Percentiles rank a stretch among this genome's conserved stretches.
Evolutionary conservation across 2,113 vertebrate genomes (phyloP).

Genomic region (Sinocyclocheilus maitianheensis): DNA sequence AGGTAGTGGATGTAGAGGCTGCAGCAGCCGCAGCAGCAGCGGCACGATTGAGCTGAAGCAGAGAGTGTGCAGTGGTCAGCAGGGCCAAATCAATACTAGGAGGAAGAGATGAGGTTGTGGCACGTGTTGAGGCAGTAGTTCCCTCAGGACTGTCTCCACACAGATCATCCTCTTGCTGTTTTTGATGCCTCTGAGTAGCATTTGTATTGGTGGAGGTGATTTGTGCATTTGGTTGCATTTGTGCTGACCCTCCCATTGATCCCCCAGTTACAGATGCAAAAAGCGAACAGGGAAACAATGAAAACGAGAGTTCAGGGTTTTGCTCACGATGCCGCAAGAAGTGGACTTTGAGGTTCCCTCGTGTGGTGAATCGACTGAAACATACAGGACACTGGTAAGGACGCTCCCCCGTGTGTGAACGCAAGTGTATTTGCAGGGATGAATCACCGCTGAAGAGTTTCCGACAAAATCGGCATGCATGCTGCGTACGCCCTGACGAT

Average conservation of each 20-base stretch:
- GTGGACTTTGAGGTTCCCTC: slow-evolving; percentile 91
- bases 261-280: slow-evolving; percentile 65
- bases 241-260: slow-evolving; percentile 61
- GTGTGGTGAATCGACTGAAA: slow-evolving; percentile 88
- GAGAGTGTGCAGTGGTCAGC: slow-evolving; percentile 77
- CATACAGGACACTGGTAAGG: slow-evolving; percentile 92
- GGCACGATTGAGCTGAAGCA: slow-evolving; percentile 75
- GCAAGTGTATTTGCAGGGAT: slow-evolving; percentile 89
- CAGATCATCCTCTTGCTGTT: slow-evolving; percentile 71
- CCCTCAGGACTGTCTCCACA: slow-evolving; percentile 65
- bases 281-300: slow-evolving; percentile 79
- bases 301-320: slow-evolving; percentile 88
- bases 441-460: slow-evolving; percentile 90
- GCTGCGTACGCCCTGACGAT: slow-evolving; percentile 68
- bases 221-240: slow-evolving; percentile 54
- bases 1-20: slow-evolving; percentile 65
- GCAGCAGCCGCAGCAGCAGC: slow-evolving; percentile 73
- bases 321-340: slow-evolving; percentile 89
- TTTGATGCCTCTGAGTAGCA: slow-evolving; percentile 71
- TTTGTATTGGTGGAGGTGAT: slow-evolving; percentile 65
- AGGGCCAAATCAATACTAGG: slow-evolving; percentile 77
- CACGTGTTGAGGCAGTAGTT: slow-evolving; percentile 60
- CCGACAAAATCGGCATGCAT: slow-evolving; percentile 86
- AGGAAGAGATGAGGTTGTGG: slow-evolving; percentile 74
- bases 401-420: slow-evolving; percentile 89